A percentile compares a stretch with the other conserved stretches of the same genome.
phyloP scores from a whole-genome alignment of 2,888 invertebrate species.

The Leptinotarsa peninsularis region DNA sequence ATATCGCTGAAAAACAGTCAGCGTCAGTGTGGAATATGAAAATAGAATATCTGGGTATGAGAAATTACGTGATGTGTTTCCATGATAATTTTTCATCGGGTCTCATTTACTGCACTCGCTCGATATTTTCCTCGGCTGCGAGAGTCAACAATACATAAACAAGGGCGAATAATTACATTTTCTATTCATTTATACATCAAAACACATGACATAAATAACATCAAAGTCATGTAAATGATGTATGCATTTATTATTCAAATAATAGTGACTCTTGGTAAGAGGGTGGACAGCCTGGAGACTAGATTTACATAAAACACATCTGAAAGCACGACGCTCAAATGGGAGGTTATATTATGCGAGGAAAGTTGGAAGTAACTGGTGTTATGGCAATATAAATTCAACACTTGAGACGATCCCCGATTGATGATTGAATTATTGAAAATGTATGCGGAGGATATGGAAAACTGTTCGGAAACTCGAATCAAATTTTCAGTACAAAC shows the following conservation, averaged over 20 bases:
- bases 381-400: conserved; percentile 16
- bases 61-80: conserved; percentile 2
- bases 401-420: not conserved
- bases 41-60: conserved; percentile 4
- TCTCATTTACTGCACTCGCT: not conserved
- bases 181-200: conserved; percentile 26
- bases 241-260: conserved; percentile 44
- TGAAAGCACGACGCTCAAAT: conserved; percentile 27
- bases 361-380: conserved; percentile 6
- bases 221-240: conserved; percentile 45
- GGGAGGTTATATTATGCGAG: not conserved
- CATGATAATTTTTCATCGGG: not conserved
- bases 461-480: not conserved
- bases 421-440: conserved; percentile 12
- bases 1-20: not conserved
- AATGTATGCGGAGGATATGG: not conserved
- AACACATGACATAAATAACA: conserved; percentile 37
- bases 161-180: conserved; percentile 17
- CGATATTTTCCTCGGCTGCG: conserved; percentile 5
- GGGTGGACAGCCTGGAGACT: conserved; percentile 34
- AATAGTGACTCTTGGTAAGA: conserved; percentile 30
- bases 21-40: not conserved
- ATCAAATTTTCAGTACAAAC: not conserved
- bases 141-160: conserved; percentile 1
- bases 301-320: conserved; percentile 34